phyloP scores from a whole-genome alignment of 1,140 invertebrate species.

The Rhyacophila brunnea region DNA sequence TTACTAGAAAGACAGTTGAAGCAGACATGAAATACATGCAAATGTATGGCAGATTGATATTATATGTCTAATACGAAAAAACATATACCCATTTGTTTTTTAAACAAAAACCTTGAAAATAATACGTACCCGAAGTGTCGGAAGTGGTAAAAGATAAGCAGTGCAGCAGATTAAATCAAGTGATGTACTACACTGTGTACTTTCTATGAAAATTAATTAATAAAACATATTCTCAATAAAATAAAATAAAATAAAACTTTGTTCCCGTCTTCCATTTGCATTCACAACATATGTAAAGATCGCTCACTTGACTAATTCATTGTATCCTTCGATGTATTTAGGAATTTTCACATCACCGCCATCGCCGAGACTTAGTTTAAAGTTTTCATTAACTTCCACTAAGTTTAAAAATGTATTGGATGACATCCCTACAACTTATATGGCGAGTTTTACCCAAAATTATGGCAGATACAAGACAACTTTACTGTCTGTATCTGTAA shows the following conservation, averaged over 20 bases:
- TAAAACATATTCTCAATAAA: too few relatives aligned
- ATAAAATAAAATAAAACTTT: not conserved
- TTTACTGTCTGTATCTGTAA: too few relatives aligned
- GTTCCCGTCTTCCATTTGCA: not conserved
- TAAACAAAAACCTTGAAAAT: not conserved
- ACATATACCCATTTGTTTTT: too few relatives aligned
- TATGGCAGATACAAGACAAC: too few relatives aligned
- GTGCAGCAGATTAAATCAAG: not conserved
- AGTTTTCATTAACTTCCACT: slow-evolving; percentile 58
- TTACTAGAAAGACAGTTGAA: too few relatives aligned
- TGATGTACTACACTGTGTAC: not conserved
- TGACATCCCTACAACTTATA: too few relatives aligned
- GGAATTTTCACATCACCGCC: slow-evolving; percentile 64
- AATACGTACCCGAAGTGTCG: not conserved
- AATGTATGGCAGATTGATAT: too few relatives aligned
- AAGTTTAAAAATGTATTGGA: slow-evolving; percentile 47
- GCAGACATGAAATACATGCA: too few relatives aligned
- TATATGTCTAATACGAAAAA: too few relatives aligned
- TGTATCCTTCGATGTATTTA: slow-evolving; percentile 65
- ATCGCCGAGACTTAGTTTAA: slow-evolving; percentile 56
- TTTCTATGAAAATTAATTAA: too few relatives aligned
- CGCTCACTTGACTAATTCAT: slow-evolving; percentile 68
- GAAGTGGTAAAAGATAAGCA: not conserved
- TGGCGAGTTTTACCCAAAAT: too few relatives aligned
- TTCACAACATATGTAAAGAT: slow-evolving; percentile 2